These are phyloP conservation scores for Barnardius zonarius DNA, from an alignment of 2,113 vertebrate species.

Conservation along the genomic window DNA sequence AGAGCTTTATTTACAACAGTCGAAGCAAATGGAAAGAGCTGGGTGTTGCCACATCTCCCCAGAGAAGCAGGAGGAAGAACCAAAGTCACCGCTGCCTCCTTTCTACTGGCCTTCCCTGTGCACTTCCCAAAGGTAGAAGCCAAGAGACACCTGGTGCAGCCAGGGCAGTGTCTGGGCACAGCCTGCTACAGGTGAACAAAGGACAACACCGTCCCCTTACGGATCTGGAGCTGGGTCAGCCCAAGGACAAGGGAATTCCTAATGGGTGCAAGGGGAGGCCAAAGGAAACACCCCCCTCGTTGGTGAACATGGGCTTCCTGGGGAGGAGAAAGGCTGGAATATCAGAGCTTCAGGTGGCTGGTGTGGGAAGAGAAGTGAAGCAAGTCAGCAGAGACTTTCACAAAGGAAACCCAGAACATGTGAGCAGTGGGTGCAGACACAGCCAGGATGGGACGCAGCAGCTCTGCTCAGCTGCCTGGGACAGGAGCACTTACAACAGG, in stretches of 20 bases:
- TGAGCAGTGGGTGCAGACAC: neutral
- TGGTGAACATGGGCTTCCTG: neutral
- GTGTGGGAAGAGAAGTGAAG: neutral
- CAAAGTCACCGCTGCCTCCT: neutral
- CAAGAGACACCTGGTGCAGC: neutral
- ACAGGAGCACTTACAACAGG: neutral
- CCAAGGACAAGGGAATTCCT: neutral
- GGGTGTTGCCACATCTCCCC: neutral
- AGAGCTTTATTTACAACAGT: constrained; percentile 30
- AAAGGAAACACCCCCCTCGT: neutral
- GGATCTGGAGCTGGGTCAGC: rapidly evolving
- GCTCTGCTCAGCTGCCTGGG: neutral
- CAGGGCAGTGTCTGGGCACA: neutral
- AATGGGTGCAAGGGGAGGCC: neutral
- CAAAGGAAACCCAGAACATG: neutral
- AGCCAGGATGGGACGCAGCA: neutral
- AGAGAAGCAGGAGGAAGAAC: neutral
- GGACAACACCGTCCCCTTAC: neutral
- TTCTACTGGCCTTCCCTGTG: neutral
- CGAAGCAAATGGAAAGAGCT: neutral
- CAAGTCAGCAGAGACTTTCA: neutral
- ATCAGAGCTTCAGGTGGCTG: neutral
- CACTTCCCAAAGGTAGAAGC: neutral
- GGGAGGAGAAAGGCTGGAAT: neutral
- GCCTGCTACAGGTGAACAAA: neutral